phyloP scores from a whole-genome alignment of 2,888 invertebrate genomes.

The Cylloceria caligata region DNA sequence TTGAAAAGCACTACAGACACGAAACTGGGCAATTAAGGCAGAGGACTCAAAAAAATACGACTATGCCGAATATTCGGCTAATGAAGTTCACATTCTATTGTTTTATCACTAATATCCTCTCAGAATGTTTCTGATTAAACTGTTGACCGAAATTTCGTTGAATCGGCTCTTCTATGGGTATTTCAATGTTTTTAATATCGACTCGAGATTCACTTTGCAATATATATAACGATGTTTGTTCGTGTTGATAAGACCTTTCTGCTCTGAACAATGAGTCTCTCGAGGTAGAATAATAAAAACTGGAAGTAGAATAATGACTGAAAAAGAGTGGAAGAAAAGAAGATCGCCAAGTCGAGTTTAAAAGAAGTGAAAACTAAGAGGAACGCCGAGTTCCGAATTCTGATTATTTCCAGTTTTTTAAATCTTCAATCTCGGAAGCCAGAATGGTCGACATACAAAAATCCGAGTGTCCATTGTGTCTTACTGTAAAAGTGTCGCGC shows the following conservation, averaged over 20 bases:
- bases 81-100: neutral
- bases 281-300: neutral
- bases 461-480: constrained; percentile 10
- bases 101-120: neutral
- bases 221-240: constrained; percentile 24
- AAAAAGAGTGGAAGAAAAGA: constrained; percentile 1
- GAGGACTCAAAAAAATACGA: constrained; percentile 31
- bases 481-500: neutral
- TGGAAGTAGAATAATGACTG: constrained; percentile 13
- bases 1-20: neutral
- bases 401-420: constrained; percentile 38
- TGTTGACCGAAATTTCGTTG: too few species aligned
- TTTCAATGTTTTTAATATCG: constrained; percentile 8
- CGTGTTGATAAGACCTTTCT: constrained; percentile 22
- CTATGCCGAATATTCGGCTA: neutral
- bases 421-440: constrained; percentile 22
- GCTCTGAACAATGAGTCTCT: neutral
- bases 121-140: neutral
- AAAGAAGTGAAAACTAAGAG: constrained; percentile 33
- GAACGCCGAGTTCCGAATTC: constrained; percentile 29
- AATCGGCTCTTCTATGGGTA: neutral
- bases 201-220: neutral
- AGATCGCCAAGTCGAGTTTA: constrained; percentile 18
- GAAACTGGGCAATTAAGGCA: neutral
- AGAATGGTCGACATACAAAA: constrained; percentile 4